phyloP scores from a whole-genome alignment of 2,113 vertebrate genomes.

The Hemiprocne comata region DNA sequence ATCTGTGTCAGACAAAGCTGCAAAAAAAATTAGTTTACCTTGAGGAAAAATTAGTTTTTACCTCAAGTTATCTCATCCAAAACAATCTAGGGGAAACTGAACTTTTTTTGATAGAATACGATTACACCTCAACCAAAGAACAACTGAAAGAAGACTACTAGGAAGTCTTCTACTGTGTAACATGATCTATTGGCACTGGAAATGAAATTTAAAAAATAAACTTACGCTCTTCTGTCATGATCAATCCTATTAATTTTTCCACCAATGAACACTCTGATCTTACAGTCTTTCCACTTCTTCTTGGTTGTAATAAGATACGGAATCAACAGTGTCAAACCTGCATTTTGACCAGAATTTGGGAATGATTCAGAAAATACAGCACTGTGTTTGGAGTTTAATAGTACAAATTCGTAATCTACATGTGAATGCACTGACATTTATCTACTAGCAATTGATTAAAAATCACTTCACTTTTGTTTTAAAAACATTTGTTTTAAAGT shows the following conservation, averaged over 20 bases:
- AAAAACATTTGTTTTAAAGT: not conserved
- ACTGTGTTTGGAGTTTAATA: not conserved
- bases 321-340: conserved; percentile 93
- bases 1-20: not conserved
- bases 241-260: conserved; percentile 97
- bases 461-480: not conserved
- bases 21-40: not conserved
- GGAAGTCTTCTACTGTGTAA: not conserved
- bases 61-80: not conserved
- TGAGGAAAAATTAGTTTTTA: not conserved
- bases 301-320: conserved; percentile 94
- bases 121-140: not conserved
- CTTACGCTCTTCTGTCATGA: conserved; percentile 97
- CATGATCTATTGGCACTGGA: not conserved
- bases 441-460: not conserved
- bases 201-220: not conserved
- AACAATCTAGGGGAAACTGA: not conserved
- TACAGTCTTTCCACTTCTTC: conserved; percentile 85
- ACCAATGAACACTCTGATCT: conserved; percentile 86
- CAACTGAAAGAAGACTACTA: not conserved
- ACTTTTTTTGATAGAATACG: accelerated
- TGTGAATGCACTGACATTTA: not conserved
- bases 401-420: not conserved
- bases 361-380: not conserved
- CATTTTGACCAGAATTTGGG: conserved; percentile 10